Base-by-base conservation (phyloP, 2,888 invertebrate genomes). In the Cosmorhoe ocellata region DNA sequence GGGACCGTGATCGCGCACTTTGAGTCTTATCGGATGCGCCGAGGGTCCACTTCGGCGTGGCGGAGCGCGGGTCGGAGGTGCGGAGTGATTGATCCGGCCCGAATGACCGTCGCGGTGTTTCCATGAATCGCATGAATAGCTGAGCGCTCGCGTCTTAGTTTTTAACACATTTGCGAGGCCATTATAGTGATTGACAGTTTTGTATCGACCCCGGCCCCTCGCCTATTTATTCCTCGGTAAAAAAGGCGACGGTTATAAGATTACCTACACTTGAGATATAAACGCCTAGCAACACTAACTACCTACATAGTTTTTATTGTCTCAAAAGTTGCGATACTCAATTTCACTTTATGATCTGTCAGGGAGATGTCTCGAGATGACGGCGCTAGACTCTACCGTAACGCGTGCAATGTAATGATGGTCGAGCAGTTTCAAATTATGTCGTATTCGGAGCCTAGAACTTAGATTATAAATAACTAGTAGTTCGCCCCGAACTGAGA, bases 111-210 rank as follows among this genome's bases (percentile, higher is more conserved):
- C 66, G 66, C 64, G 69, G 69, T 66, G 74, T 68, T 72, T 71
- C 70, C 74, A 78, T 79, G 79, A 76, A 79, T 80, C 67, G 40
- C 65, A 81, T 81, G 74, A 81, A 82, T 83, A 80, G 59, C 69
- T 68, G 76, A 71, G 56, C 61, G 68, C 67, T 69, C 67, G 66
- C 61, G 61, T 64, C 59, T 66, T 61, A 61, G 61, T 53, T 66
- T 67, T 69, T 56, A 54, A 53, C 41, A 59, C 55, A 51, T 61
- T 54, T 57, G 61, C 64, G 60, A 57, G 55, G 55, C 63, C 56
- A 63, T 71, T 66, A 69, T 58, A 52, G 58, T 61, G 68, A 72
- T 64, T 65, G 66, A 64, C 67, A 69, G 59, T 37, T 52, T 45
- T 28, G 39, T 44, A 26, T 26, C 38, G 46, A 33, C 30, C 38